Base-by-base conservation (phyloP, 2,113 vertebrate species). In the Leptobrachium ailaonicum region DNA sequence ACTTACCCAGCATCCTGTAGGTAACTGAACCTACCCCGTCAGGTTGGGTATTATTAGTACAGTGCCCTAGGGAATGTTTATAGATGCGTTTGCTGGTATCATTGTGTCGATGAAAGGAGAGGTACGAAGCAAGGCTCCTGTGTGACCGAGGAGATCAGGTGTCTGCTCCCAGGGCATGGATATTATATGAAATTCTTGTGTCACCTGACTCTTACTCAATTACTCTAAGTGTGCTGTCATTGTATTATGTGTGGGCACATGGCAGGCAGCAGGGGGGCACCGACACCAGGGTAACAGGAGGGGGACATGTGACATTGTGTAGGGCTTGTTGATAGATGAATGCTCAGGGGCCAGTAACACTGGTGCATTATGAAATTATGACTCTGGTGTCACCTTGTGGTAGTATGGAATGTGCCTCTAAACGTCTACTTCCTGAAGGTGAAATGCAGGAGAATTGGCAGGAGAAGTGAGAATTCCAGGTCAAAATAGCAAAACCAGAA, bases 161-260 rank as follows among this genome's bases (percentile, higher is more conserved):
- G 77, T 79, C 77, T 66, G 45, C 44, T 53, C 77, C 60, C 77
- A 45, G 77, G 77, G 77, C 77, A 66, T 6, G 69, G 70, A 66
- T 66, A 79, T 73, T 73, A 73, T 66, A 79, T 79, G 77, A 73
- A 79, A 73, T 66, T 73, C 77, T 53, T 50, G 40, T 79, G 77
- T 73, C 77, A 79, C 60, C 77, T 14, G 70, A 73, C 45, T 47
- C 77, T 73, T 32, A 66, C 40, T 7, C 68, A 79, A 79, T 79
- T 73, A 79, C 77, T 50, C 62, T 79, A 73, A 73, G 77, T 79
- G 77, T 72, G 43, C 77, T 43, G 45, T 72, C 77, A 79, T 79
- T 79, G 77, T 79, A 10, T 73, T 79, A 79, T 14, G 70, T 66
- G 69, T 53, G 77, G 69, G 62, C 69, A 56, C 56, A 50, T 2